Conservation (phyloP, 2,888 invertebrate species). For the Ophraella communa region DNA sequence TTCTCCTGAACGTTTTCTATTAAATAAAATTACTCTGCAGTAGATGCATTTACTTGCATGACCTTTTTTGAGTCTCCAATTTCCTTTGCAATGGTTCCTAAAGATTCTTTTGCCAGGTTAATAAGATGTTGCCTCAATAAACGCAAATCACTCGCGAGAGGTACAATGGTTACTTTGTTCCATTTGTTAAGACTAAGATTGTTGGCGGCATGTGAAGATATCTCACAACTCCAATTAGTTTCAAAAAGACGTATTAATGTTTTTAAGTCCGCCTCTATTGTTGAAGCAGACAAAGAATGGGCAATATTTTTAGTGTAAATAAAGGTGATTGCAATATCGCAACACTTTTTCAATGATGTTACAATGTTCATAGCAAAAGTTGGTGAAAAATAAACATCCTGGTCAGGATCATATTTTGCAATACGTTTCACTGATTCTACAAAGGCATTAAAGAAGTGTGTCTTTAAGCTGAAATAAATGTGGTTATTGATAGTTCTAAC, state of each 20-base stretch:
- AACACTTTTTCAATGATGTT: constrained; percentile 24
- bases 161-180: constrained; percentile 25
- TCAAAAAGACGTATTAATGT: constrained; percentile 30
- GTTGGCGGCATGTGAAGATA: constrained; percentile 24
- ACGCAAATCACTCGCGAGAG: constrained; percentile 17
- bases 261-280: constrained; percentile 33
- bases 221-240: constrained; percentile 34
- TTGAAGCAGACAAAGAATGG: constrained; percentile 4
- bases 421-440: constrained; percentile 1
- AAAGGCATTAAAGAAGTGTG: background rate
- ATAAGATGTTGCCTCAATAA: background rate
- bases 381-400: background rate
- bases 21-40: constrained; percentile 2
- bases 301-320: background rate
- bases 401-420: background rate
- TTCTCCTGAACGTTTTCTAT: constrained; percentile 1
- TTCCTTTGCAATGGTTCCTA: background rate
- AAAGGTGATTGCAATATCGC: constrained; percentile 1
- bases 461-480: constrained; percentile 8
- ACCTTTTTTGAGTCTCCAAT: background rate
- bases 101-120: background rate
- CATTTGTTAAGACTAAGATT: constrained; percentile 31
- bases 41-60: background rate
- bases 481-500: constrained; percentile 17
- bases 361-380: constrained; percentile 19